Evolutionary conservation across 2,888 invertebrate genomes (phyloP).

Genomic region (Agrochola lychnidis): DNA sequence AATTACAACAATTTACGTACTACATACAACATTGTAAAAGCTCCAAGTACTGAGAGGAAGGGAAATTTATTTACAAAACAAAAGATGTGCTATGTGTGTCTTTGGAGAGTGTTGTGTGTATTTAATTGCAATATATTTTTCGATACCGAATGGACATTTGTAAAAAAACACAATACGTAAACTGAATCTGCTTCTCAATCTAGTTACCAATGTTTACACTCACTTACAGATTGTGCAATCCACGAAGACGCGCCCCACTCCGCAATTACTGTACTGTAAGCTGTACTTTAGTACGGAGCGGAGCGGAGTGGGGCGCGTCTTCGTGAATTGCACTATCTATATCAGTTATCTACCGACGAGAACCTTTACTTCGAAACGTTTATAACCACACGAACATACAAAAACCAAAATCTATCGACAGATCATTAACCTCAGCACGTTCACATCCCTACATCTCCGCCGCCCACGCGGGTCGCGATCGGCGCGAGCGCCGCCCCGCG

Average conservation of each 20-base stretch:
- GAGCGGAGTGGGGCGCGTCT: no score
- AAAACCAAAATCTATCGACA: constrained; percentile 49
- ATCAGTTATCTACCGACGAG: neutral
- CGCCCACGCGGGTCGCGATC: constrained; percentile 89
- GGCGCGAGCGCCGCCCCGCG: constrained; percentile 83
- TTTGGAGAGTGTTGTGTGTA: no score
- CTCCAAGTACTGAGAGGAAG: no score
- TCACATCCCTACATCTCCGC: constrained; percentile 75
- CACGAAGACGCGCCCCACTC: no score
- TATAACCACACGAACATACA: neutral
- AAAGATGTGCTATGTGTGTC: no score
- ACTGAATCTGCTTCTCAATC: neutral
- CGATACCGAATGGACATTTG: neutral
- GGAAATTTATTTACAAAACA: no score
- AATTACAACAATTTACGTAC: no score
- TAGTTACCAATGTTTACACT: neutral
- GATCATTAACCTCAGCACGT: constrained; percentile 25
- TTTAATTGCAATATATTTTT: neutral
- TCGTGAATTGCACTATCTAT: no score
- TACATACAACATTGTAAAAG: no score
- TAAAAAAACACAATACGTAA: neutral
- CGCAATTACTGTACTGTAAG: no score
- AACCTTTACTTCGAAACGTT: neutral
- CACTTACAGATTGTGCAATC: no score
- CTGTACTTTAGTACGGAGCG: no score